Evolutionary conservation across 2,888 invertebrate species (phyloP).

Genomic region (Oscheius myriophilus): DNA sequence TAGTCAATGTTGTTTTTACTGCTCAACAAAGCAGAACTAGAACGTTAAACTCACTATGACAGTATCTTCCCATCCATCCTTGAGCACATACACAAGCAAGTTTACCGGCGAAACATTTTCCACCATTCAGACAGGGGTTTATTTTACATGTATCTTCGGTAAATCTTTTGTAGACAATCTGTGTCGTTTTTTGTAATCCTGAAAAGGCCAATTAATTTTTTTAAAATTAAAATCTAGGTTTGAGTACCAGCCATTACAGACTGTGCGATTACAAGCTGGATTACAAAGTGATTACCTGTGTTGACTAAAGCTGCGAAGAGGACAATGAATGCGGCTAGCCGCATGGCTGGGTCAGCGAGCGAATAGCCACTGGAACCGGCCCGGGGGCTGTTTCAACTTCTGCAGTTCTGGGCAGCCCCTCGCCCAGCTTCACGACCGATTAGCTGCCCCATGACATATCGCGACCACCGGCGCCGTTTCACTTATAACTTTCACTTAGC

Average conservation of each 20-base stretch:
- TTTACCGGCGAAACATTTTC: slow-evolving; percentile 65
- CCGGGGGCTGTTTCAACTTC: slow-evolving; percentile 29
- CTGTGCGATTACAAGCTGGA: too few species aligned
- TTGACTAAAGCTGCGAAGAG: slow-evolving; percentile 27
- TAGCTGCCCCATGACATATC: slow-evolving; percentile 15
- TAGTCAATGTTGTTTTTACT: too few species aligned
- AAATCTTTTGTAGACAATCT: slow-evolving; percentile 47
- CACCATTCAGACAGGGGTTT: slow-evolving; percentile 68
- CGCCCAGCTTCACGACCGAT: slow-evolving; percentile 23
- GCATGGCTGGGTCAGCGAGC: slow-evolving; percentile 30
- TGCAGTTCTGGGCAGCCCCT: slow-evolving; percentile 28
- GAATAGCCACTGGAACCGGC: slow-evolving; percentile 30
- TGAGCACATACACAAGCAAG: slow-evolving; percentile 62
- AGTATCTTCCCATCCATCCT: slow-evolving; percentile 70
- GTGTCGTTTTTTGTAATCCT: slow-evolving; percentile 45
- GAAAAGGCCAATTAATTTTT: slow-evolving; percentile 21
- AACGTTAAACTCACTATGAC: slow-evolving; percentile 69
- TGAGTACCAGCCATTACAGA: too few species aligned
- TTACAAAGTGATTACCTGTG: slow-evolving; percentile 12
- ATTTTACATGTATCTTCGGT: slow-evolving; percentile 46
- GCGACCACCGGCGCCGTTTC: slow-evolving; percentile 3
- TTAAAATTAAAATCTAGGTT: too few species aligned
- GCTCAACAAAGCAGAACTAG: too few species aligned
- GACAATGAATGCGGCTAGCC: slow-evolving; percentile 31
- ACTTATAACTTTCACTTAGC: slow-evolving; percentile 9